Evolutionary conservation across 2,797 vertebrate species (phyloP).

Genomic region (Gymnothorax reevesii): DNA sequence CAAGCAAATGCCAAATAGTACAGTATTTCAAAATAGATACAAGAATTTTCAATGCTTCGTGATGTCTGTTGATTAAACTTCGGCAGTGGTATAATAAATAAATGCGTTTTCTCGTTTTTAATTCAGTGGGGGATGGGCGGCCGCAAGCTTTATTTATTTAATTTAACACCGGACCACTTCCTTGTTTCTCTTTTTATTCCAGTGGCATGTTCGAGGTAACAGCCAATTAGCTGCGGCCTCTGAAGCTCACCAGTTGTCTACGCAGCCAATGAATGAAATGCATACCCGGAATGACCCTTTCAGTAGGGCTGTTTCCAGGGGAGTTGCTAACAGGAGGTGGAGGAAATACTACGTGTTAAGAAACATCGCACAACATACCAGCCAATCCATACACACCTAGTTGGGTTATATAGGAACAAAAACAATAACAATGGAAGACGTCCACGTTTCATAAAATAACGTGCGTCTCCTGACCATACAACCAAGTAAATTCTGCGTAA

Average conservation of each 20-base stretch:
- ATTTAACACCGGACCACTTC: constrained; percentile 51
- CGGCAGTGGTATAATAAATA: neutral
- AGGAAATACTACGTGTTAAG: constrained; percentile 37
- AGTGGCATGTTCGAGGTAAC: constrained; percentile 71
- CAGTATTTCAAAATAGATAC: neutral
- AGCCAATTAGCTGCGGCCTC: constrained; percentile 70
- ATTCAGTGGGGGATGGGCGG: constrained; percentile 44
- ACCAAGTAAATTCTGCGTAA: neutral
- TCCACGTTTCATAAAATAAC: neutral
- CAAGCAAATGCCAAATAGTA: neutral
- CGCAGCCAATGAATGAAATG: constrained; percentile 75
- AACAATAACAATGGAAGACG: constrained; percentile 32
- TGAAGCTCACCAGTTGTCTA: constrained; percentile 88
- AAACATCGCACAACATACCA: constrained; percentile 47
- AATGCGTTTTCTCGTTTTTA: neutral
- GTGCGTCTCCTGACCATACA: neutral
- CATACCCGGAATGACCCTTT: constrained; percentile 44
- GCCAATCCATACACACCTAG: constrained; percentile 18
- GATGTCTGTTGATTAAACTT: neutral
- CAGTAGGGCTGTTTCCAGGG: constrained; percentile 54
- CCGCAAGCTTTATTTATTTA: constrained; percentile 33
- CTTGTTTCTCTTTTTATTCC: constrained; percentile 61
- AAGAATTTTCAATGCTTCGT: neutral
- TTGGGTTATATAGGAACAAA: constrained; percentile 45
- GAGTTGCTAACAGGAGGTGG: constrained; percentile 55